A percentile compares a stretch with the other conserved stretches of the same genome.
Conservation (phyloP, 2,113 vertebrate species). For the Zosterops borbonicus region DNA sequence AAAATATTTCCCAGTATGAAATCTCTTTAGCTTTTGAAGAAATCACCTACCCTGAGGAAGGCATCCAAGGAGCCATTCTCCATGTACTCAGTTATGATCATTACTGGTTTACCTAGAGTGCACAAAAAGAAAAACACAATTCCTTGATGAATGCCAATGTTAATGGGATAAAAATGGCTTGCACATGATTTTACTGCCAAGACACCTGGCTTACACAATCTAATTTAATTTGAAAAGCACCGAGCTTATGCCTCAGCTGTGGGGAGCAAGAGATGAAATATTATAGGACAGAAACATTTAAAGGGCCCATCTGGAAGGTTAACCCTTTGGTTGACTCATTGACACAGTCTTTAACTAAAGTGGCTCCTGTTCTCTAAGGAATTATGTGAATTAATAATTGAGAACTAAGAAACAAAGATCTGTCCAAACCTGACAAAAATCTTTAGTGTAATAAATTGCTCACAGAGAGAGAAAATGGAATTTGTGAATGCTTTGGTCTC, state of each 20-base stretch:
- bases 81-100: slow-evolving; percentile 99
- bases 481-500: background rate
- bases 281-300: slow-evolving; percentile 64
- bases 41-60: slow-evolving; percentile 93
- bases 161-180: slow-evolving; percentile 79
- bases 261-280: slow-evolving; percentile 74
- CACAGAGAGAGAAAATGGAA: slow-evolving; percentile 21
- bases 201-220: slow-evolving; percentile 75
- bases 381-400: slow-evolving; percentile 60
- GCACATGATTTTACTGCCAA: slow-evolving; percentile 74
- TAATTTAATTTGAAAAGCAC: slow-evolving; percentile 80
- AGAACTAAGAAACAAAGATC: slow-evolving; percentile 41
- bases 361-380: slow-evolving; percentile 58
- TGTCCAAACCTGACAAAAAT: slow-evolving; percentile 47
- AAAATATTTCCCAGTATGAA: background rate
- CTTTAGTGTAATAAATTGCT: slow-evolving; percentile 63
- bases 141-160: slow-evolving; percentile 65
- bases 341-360: slow-evolving; percentile 72
- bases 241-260: slow-evolving; percentile 74
- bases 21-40: slow-evolving; percentile 30
- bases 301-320: slow-evolving; percentile 76
- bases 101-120: slow-evolving; percentile 95
- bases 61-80: slow-evolving; percentile 98
- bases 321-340: slow-evolving; percentile 70
- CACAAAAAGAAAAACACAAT: slow-evolving; percentile 73